Evolutionary conservation across 2,113 vertebrate genomes (phyloP).

Genomic region (Ammospiza caudacuta): DNA sequence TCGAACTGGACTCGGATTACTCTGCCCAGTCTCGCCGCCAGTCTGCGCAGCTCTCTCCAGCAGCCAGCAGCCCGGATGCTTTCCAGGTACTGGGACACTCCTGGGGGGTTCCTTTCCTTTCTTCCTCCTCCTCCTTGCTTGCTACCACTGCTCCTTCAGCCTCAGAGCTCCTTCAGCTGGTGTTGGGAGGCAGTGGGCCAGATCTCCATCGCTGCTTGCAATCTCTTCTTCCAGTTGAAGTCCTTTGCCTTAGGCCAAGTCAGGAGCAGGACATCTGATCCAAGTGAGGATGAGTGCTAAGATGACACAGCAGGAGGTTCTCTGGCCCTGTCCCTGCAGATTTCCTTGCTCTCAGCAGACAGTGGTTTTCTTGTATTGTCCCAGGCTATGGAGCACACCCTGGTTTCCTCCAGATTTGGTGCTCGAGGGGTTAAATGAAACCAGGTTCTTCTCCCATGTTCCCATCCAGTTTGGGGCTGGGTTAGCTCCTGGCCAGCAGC

Average conservation of each 20-base stretch:
- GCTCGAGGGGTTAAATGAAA: neutral
- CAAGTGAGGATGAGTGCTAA: neutral
- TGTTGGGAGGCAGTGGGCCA: neutral
- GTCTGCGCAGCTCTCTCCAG: constrained; percentile 62
- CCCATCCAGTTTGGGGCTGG: neutral
- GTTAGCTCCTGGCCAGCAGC: neutral
- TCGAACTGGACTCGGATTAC: constrained; percentile 80
- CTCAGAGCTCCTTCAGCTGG: neutral
- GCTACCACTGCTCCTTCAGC: too few relatives aligned
- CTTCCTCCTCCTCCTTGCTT: neutral
- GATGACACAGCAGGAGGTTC: neutral
- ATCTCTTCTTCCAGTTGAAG: neutral
- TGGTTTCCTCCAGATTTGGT: neutral
- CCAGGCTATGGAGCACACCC: neutral
- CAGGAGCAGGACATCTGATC: neutral
- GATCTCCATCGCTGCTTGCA: fast-evolving
- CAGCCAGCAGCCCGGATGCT: neutral
- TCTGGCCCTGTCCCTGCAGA: neutral
- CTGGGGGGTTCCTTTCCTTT: neutral
- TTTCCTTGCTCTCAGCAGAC: neutral
- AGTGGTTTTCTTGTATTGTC: neutral
- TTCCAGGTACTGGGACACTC: constrained; percentile 68
- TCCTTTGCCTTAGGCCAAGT: neutral
- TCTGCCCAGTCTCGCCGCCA: constrained; percentile 60
- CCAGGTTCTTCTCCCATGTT: neutral